A percentile compares a stretch with the other conserved stretches of the same genome.
These are phyloP conservation scores for Carcharodon carcharias DNA, from an alignment of 2,797 vertebrate species.

Conservation along the genomic window DNA sequence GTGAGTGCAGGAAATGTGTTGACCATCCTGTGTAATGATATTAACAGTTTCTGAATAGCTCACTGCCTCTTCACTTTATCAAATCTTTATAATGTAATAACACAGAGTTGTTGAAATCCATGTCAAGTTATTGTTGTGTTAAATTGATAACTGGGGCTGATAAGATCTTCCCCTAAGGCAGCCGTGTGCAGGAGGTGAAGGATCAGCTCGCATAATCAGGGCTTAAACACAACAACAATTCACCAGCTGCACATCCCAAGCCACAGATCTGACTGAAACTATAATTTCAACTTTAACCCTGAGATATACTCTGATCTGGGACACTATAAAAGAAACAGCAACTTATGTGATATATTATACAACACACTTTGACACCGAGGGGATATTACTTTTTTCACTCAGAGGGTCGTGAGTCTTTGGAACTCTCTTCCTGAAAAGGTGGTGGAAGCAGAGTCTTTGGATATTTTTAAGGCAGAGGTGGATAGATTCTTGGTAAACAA, in stretches of 20 bases:
- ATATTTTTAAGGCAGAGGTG: too few species aligned
- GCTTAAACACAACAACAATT: background rate
- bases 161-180: background rate
- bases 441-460: too few species aligned
- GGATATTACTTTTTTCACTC: background rate
- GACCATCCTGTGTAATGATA: background rate
- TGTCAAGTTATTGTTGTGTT: background rate
- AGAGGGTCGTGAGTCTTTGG: too few species aligned
- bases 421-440: too few species aligned
- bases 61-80: background rate
- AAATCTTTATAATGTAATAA: background rate
- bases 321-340: background rate
- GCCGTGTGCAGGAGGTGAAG: background rate
- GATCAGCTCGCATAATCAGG: background rate
- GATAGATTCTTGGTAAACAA: too few species aligned
- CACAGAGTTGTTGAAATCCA: conserved; percentile 23
- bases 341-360: background rate
- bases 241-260: background rate
- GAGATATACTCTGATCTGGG: background rate
- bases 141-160: background rate
- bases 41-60: background rate
- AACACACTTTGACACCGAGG: background rate
- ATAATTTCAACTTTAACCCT: background rate
- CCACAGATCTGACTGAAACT: background rate
- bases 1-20: background rate